Base-by-base conservation (phyloP, 1,140 invertebrate species). In the Pseudomyrmex gracilis region DNA sequence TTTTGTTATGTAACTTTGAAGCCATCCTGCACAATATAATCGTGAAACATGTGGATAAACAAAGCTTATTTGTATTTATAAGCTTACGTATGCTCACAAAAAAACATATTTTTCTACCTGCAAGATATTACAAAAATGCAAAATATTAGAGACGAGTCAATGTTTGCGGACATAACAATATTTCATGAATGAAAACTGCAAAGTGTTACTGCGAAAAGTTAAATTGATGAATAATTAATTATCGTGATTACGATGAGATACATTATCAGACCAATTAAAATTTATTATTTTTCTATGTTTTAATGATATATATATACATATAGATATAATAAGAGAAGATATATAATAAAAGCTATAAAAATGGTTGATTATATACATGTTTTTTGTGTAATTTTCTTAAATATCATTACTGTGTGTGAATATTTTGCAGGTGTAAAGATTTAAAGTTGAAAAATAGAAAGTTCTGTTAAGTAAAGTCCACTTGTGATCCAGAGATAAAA, bases 11-110 rank as follows among this genome's bases (percentile, higher is more conserved):
- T 47, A 61, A 74, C 61, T 22, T 8, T 13, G 13, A 9, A 53
- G 60, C 20, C 13, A 13, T 15, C 12, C 4, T 51, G 64, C 7
- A 17, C 17, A 5, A 2, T 10, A 51, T 15, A 34, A 12, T 9
- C 13, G 22, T 10, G 24, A 51, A 49, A 49, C 5, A 34, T 43
- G 43, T 74, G 51, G 34, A 61, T 63, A 13, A 51, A 74, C 17
- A 63, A 74, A 2, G 12, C 20, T 15, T n/a, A 73, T 74, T 51
- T 63, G 15, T 74, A 74, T 63, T 74, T n/a, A 74, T 61, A 24
- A 60, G 47, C 61, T 2, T 20, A 24, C 5, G 12, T 9, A 17
- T 8, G 15, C 9, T 61, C 12, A 13, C 15, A 0, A 24, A 51
- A 24, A 51, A 74, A 61, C 34, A 10, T 24, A 61, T 2, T 24